Evolutionary conservation across 2,113 vertebrate genomes (phyloP).

Genomic region (Dolichotis patagonum): DNA sequence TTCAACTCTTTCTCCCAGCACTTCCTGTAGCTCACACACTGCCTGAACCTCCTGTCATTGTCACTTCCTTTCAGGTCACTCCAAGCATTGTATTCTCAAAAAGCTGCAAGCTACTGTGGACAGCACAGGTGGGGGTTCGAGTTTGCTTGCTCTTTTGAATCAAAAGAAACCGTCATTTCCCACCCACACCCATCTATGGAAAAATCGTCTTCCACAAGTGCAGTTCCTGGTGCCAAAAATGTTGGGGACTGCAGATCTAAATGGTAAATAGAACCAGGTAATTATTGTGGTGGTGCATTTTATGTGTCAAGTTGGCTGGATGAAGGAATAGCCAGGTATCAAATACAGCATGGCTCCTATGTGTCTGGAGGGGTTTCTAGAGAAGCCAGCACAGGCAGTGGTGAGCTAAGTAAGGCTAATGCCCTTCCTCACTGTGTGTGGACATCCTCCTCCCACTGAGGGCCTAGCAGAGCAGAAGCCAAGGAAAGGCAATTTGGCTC

Average conservation of each 20-base stretch:
- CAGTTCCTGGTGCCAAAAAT: not conserved
- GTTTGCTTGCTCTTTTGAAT: not conserved
- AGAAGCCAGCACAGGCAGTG: not conserved
- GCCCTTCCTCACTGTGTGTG: too few species aligned
- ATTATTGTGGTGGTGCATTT: not conserved
- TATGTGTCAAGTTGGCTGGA: not conserved
- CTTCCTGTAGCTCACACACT: not conserved
- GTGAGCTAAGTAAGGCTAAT: not conserved
- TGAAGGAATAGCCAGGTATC: not conserved
- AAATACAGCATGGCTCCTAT: not conserved
- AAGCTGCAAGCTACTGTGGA: not conserved
- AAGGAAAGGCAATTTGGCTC: not conserved
- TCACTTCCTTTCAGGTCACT: not conserved
- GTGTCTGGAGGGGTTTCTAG: not conserved
- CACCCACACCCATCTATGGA: not conserved
- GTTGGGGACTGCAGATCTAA: not conserved
- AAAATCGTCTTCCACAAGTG: not conserved
- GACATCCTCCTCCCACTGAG: not conserved
- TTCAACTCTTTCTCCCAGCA: not conserved
- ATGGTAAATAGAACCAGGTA: not conserved
- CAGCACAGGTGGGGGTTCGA: not conserved
- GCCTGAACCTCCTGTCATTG: not conserved
- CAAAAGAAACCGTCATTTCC: not conserved
- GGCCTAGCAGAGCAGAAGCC: not conserved
- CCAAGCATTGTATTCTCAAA: not conserved